Base-by-base conservation (phyloP, 1,140 invertebrate genomes). In the Cydia splendana region DNA sequence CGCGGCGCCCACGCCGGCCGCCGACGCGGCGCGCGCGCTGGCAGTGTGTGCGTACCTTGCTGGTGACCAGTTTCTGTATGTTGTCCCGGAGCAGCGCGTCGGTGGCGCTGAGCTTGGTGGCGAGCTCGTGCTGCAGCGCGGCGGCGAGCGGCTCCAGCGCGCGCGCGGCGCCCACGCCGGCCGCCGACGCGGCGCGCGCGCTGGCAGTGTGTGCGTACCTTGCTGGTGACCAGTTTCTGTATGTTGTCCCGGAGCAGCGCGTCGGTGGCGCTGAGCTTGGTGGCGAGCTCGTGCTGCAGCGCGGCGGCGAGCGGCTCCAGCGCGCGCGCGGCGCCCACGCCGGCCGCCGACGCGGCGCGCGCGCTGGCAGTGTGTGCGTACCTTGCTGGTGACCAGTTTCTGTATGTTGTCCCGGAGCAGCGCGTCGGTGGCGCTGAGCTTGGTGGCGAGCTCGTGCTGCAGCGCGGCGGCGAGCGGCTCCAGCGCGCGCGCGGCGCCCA, bases 51-150 rank as follows among this genome's bases (percentile, higher is more conserved):
- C n/a, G n/a, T n/a, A n/a, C n/a, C 92, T 96, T 95, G 87, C 96
- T 97, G 78, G 94, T 95, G 79, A 97, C 94, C 20, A 97, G 89
- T 86, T 98, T 97, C 4, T 94, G 93, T 75, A 98, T 95, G 89
- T 96, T 97, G 74, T 98, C 96, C 77, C 96, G 95, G 10, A 98
- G 88, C 62, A 96, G 91, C 53, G 95, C 93, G 91, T 98, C 97
- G 38, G 95, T 95, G 53, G 95, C 93, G 76, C 93, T 93, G 12
- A 97, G 88, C 88, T 97, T 97, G 85, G 96, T 94, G 18, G 94
- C 94, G 13, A 97, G 92, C 85, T 97, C 95, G 76, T 94, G 89
- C 88, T 97, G 94, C 84, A 98, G 85, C 91, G 96, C 93, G 80
- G 95, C 93, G 87, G 95, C 93, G 80, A 96, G 87, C 76, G 95